Conservation (phyloP, 1,140 invertebrate species). For the Ostrea edulis region DNA sequence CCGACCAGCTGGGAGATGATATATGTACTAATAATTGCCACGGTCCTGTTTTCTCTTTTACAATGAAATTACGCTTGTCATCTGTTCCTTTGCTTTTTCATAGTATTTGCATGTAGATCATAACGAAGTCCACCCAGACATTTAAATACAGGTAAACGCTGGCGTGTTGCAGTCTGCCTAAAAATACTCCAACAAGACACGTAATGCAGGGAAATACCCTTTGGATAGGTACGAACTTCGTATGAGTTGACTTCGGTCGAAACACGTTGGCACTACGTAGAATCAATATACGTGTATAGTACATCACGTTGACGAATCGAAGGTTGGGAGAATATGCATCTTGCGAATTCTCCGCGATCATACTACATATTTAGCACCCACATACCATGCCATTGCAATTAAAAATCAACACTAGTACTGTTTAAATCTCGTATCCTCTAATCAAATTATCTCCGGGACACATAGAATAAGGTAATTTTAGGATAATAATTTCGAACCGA, state of each 20-base stretch:
- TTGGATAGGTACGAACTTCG: background rate
- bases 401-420: background rate
- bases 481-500: background rate
- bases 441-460: background rate
- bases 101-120: background rate
- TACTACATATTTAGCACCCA: background rate
- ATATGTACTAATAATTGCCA: too few relatives aligned
- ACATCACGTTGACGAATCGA: background rate
- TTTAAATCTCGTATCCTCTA: background rate
- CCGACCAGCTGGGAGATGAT: background rate
- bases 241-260: background rate
- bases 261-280: slow-evolving; percentile 10
- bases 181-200: background rate
- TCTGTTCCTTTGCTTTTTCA: too few relatives aligned
- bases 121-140: background rate
- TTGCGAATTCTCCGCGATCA: background rate
- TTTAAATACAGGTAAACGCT: background rate
- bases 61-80: too few relatives aligned
- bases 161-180: background rate
- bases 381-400: background rate
- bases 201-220: slow-evolving; percentile 2
- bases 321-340: background rate
- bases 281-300: slow-evolving; percentile 20
- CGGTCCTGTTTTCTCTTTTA: too few relatives aligned
- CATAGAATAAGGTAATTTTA: background rate